Evolutionary conservation across 1,140 invertebrate genomes (phyloP), one percentile per base, ranked within the genome.

Genomic region (Manduca sexta): DNA sequence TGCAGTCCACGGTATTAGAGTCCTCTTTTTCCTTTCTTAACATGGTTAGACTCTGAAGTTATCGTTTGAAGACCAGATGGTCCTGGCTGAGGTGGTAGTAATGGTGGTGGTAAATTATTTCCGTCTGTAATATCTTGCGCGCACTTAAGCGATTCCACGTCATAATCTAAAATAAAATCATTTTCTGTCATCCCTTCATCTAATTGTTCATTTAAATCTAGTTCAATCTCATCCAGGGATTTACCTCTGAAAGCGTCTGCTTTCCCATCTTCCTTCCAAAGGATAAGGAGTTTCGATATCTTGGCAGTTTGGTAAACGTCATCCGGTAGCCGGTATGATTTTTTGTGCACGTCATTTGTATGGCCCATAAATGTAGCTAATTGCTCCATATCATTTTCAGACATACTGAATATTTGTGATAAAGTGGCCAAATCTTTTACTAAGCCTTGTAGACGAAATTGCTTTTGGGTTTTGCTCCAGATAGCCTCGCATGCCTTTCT

Each of bases 361-460:
- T 39, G 37, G 16, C 37, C 37, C 37, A 39, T 39, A 17, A 39
- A 39, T 8, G 37, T 39, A 17, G 37, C 37, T 15, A 39, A 14
- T 39, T 39, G 37, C n/a, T 39, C 37, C 5, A 39, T 7, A 4
- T 64, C 66, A 29, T 35, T 53, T 21, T 69, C 64, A 41, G 64
- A 46, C 61, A 73, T 58, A 34, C 34, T 50, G 33, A 73, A 70
- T 12, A 73, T n/a, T 56, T 73, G 64, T n/a, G 58, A 50, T 17
- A 73, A 39, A 1, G 67, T 70, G n/a, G 62, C 64, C 34, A 73
- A 52, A 46, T 71, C 62, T 52, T 68, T 71, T 33, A n/a, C 65
- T 47, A 2, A 72, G 47, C 51, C 47, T 52, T 12, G 63, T 72
- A 18, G 56, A 46, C 3, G 60, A 55, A 0, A 71, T n/a, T n/a